Percentiles rank a stretch among this genome's conserved stretches.
Evolutionary conservation across 2,113 vertebrate genomes (phyloP).

Genomic region (Amblyopsis rosae): DNA sequence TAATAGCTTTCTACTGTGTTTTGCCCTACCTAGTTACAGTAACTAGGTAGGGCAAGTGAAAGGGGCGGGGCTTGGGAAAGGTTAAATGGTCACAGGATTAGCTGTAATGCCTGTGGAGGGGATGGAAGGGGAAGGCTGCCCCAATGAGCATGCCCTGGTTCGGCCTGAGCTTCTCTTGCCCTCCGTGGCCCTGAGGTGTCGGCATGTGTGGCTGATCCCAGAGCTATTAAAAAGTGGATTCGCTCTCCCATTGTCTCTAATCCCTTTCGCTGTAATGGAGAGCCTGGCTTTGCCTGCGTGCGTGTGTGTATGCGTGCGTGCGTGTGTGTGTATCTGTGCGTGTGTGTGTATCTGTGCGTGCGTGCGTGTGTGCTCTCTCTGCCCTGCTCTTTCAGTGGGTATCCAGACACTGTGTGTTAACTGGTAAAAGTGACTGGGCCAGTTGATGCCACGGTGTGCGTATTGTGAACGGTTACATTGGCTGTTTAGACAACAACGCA

Average conservation of each 20-base stretch:
- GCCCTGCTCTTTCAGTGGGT: background rate
- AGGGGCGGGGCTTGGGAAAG: no score
- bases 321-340: no score
- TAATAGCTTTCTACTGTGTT: background rate
- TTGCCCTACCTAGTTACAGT: no score
- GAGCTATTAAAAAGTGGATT: background rate
- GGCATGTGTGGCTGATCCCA: constrained; percentile 8
- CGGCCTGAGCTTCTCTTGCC: constrained; percentile 15
- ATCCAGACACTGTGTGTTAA: constrained; percentile 10
- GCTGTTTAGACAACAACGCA: background rate
- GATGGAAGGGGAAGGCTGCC: background rate
- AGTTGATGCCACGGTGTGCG: constrained; percentile 20
- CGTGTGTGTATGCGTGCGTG: background rate
- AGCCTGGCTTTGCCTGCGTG: background rate
- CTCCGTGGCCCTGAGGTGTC: constrained; percentile 10
- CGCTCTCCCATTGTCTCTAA: constrained; percentile 9
- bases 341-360: no score
- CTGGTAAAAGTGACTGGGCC: constrained; percentile 26
- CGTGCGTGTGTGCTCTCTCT: no score
- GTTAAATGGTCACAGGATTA: no score
- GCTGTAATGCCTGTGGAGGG: background rate
- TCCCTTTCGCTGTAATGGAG: background rate
- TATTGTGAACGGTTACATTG: background rate
- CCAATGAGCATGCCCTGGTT: background rate
- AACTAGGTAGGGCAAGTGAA: no score